Percentiles rank a stretch among this genome's conserved stretches.
Conservation (phyloP, 2,797 vertebrate genomes). For the Mus minutoides region DNA sequence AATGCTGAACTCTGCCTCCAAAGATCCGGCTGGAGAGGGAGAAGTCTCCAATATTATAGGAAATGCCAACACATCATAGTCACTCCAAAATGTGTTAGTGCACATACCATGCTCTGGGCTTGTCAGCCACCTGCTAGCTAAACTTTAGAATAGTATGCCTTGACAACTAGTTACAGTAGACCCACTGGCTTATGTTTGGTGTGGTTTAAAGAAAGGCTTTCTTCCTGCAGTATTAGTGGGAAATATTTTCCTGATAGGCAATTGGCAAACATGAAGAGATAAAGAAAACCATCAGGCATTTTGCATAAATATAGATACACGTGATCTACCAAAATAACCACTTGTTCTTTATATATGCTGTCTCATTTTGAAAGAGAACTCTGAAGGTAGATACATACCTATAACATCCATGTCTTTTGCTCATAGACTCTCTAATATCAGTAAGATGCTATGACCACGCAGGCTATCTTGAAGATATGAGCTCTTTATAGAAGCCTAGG, state of each 20-base stretch:
- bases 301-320: not conserved
- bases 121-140: not conserved
- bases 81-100: not conserved
- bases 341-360: conserved; percentile 14
- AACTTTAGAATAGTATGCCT: not conserved
- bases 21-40: not conserved
- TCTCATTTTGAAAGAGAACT: conserved; percentile 10
- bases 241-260: not conserved
- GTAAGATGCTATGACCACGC: not conserved
- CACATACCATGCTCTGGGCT: not conserved
- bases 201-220: not conserved
- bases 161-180: not conserved
- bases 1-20: not conserved
- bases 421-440: not conserved
- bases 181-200: not conserved
- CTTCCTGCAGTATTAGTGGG: not conserved
- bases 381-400: not conserved
- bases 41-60: not conserved
- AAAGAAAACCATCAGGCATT: not conserved
- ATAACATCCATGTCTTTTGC: not conserved
- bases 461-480: not conserved
- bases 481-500: conserved; percentile 29
- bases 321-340: not conserved
- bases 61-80: not conserved
- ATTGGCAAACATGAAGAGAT: conserved; percentile 1